phyloP scores from a whole-genome alignment of 1,140 invertebrate species.

The Hycleus phaleratus region DNA sequence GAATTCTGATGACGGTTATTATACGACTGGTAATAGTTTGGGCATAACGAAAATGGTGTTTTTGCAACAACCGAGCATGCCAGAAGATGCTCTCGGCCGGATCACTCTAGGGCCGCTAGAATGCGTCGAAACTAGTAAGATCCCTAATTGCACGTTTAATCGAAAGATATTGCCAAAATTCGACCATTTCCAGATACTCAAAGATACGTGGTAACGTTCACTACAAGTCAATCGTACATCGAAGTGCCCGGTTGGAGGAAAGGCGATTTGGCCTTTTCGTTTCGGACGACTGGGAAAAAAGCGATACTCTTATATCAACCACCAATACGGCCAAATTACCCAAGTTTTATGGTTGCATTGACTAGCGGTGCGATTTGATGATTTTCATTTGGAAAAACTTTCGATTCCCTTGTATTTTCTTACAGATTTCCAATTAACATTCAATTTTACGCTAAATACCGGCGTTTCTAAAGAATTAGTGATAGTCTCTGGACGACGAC shows the following conservation, averaged over 20 bases:
- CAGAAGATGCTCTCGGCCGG: constrained; percentile 71
- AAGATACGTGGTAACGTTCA: constrained; percentile 88
- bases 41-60: constrained; percentile 88
- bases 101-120: constrained; percentile 84
- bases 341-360: constrained; percentile 81
- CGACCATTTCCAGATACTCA: constrained; percentile 65
- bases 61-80: constrained; percentile 73
- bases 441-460: constrained; percentile 84
- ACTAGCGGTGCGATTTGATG: constrained; percentile 56
- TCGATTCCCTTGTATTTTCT: constrained; percentile 8
- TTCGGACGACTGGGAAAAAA: constrained; percentile 81
- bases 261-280: constrained; percentile 86
- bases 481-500: constrained; percentile 68
- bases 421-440: constrained; percentile 74
- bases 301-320: constrained; percentile 87
- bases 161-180: constrained; percentile 4
- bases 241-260: constrained; percentile 86
- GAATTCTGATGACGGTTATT: constrained; percentile 80
- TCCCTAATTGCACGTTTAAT: background rate
- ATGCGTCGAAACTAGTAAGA: constrained; percentile 88
- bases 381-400: background rate
- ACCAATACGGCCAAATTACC: constrained; percentile 77
- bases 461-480: constrained; percentile 68
- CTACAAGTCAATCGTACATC: constrained; percentile 83
- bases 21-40: constrained; percentile 65